Base-by-base conservation (phyloP, 2,888 invertebrate genomes). In the Congeria kusceri region DNA sequence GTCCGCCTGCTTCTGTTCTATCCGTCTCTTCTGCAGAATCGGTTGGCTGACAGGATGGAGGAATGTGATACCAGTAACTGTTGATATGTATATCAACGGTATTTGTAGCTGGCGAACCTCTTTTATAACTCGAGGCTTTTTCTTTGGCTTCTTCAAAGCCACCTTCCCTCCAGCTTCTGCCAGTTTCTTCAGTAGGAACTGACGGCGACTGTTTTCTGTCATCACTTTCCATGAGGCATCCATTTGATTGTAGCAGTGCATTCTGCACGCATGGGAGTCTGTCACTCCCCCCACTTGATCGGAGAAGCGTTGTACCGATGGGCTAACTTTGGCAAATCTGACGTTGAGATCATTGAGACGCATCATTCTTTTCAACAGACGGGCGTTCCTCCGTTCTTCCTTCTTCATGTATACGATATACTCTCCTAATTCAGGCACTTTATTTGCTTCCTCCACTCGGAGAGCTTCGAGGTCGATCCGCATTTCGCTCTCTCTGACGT, bases 221-320 rank as follows among this genome's bases (percentile, higher is more conserved):
- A 78, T 67, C 15, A 53, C 11, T 39, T 53, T 68, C 73, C 68
- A 78, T 0, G 61, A 18, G 3, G 47, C 3, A 53, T 78, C 74
- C 32, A n/a, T 29, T n/a, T 53, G 23, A 13, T 47, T 56, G 32
- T 74, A 78, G 28, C 78, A 74, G 56, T 85, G 77, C n/a, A 80
- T 25, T 46, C 76, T 75, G 46, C 86, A 86, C 0, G 73, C 65
- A 23, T 72, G 73, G 13, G 84, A 86, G 44, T 83, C 80, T 0
- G 84, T 86, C 13, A 86, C 76, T 3, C 77, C 86, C 9, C 80
- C 80, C 13, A 84, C 84, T 62, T 68, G 68, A 46, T 77, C 68
- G 20, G 68, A 74, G 49, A 77, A 71, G 25, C 64, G 49, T 18
- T 66, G 70, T 23, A 59, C 72, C 1, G 66, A 47, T 25, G 67